phyloP scores from a whole-genome alignment of 1,140 invertebrate species.

The Phymorhynchus buccinoides region DNA sequence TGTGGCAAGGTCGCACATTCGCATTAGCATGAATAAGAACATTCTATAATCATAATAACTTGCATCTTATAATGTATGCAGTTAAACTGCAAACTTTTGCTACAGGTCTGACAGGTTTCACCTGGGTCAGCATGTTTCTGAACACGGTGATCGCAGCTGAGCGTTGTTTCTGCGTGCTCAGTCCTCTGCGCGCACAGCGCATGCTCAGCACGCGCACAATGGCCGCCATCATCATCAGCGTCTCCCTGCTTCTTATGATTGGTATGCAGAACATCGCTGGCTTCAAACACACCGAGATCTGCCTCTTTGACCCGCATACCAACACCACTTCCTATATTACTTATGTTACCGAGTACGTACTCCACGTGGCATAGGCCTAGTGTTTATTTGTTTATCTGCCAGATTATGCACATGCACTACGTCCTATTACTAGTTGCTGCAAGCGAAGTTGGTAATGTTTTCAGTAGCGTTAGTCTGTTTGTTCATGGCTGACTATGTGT shows the following conservation, averaged over 20 bases:
- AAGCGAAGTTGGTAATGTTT: too few relatives aligned
- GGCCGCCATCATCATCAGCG: background rate
- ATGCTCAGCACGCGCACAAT: background rate
- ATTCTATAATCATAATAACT: too few relatives aligned
- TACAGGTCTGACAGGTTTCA: slow-evolving; percentile 25
- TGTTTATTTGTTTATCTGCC: too few relatives aligned
- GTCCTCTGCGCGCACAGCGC: slow-evolving; percentile 21
- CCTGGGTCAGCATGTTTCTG: slow-evolving; percentile 29
- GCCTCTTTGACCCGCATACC: background rate
- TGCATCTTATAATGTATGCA: too few relatives aligned
- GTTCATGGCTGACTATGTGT: too few relatives aligned
- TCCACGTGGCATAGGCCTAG: too few relatives aligned
- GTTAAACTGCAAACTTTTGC: too few relatives aligned
- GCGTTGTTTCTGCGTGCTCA: slow-evolving; percentile 36
- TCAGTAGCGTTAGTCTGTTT: too few relatives aligned
- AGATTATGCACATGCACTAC: too few relatives aligned
- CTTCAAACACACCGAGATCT: background rate
- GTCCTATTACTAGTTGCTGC: too few relatives aligned
- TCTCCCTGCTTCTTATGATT: background rate
- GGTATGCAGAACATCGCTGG: slow-evolving; percentile 30
- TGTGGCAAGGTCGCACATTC: too few relatives aligned
- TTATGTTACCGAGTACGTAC: slow-evolving; percentile 1
- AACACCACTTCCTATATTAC: slow-evolving; percentile 6
- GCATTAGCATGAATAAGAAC: too few relatives aligned
- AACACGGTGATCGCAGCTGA: background rate